Evolutionary conservation across 2,888 invertebrate species (phyloP).

Genomic region (Eustalomyia histrio): DNA sequence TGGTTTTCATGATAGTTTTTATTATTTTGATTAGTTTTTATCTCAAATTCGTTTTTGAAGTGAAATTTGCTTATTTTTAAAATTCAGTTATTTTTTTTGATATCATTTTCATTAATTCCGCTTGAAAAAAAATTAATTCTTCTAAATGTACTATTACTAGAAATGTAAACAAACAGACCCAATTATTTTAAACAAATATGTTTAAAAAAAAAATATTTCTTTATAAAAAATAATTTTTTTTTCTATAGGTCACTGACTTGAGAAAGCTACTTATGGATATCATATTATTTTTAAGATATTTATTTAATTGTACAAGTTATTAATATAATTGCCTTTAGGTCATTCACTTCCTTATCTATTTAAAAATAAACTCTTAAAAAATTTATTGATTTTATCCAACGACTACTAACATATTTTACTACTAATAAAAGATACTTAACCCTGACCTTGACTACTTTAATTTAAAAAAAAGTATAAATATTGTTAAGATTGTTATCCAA

Average conservation of each 20-base stretch:
- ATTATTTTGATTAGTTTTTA: no score
- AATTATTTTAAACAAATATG: no score
- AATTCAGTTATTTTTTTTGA: no score
- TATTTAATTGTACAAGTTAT: not conserved
- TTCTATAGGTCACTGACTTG: not conserved
- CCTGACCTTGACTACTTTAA: constrained; percentile 40
- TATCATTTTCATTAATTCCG: no score
- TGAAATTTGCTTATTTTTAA: no score
- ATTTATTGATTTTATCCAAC: not conserved
- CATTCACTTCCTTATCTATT: not conserved
- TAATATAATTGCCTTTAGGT: not conserved
- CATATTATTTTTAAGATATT: not conserved
- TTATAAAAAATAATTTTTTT: not conserved
- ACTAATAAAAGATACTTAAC: constrained; percentile 10
- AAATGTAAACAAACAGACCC: no score
- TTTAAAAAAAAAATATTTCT: no score
- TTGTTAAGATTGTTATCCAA: not conserved
- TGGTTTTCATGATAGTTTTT: no score
- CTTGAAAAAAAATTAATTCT: no score
- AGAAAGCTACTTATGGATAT: not conserved
- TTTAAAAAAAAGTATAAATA: not conserved
- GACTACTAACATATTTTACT: no score
- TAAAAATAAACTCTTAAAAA: not conserved
- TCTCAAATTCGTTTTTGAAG: no score
- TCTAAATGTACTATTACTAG: no score